Conservation (phyloP, 2,113 vertebrate genomes). For the Crypturellus undulatus region DNA sequence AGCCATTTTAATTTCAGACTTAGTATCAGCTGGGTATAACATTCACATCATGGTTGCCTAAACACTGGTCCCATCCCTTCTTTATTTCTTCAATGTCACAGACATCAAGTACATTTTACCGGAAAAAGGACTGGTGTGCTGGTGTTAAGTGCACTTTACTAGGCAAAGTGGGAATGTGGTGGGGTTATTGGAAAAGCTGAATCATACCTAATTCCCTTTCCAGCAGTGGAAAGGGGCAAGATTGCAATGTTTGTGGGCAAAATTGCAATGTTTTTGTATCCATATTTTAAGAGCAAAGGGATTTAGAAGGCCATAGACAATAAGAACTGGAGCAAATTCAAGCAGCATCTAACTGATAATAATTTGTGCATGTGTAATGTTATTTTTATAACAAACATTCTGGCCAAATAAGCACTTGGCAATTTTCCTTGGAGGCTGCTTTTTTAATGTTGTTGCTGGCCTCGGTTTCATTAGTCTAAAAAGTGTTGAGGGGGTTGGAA, state of each 20-base stretch:
- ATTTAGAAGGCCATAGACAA: not conserved
- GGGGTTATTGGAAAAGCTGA: not conserved
- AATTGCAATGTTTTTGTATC: not conserved
- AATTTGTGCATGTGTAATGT: constrained; percentile 19
- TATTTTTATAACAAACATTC: constrained; percentile 54
- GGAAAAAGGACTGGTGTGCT: not conserved
- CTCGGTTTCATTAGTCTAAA: constrained; percentile 38
- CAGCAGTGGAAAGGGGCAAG: not conserved
- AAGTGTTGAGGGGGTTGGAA: not conserved
- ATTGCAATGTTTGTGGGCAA: not conserved
- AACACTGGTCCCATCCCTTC: not conserved
- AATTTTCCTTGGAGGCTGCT: not conserved
- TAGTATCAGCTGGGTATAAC: not conserved
- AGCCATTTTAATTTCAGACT: not conserved
- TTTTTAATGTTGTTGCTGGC: constrained; percentile 41
- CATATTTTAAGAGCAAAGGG: not conserved
- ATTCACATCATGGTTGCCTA: rapidly evolving
- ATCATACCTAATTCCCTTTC: not conserved
- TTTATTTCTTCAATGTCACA: not conserved
- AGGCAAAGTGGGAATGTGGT: not conserved
- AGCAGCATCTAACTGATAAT: constrained; percentile 22
- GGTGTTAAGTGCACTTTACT: not conserved
- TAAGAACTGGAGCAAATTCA: not conserved
- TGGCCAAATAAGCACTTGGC: constrained; percentile 24
- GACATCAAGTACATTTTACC: not conserved